Base-by-base conservation (phyloP, 2,113 vertebrate species). In the Larimichthys polyactis region DNA sequence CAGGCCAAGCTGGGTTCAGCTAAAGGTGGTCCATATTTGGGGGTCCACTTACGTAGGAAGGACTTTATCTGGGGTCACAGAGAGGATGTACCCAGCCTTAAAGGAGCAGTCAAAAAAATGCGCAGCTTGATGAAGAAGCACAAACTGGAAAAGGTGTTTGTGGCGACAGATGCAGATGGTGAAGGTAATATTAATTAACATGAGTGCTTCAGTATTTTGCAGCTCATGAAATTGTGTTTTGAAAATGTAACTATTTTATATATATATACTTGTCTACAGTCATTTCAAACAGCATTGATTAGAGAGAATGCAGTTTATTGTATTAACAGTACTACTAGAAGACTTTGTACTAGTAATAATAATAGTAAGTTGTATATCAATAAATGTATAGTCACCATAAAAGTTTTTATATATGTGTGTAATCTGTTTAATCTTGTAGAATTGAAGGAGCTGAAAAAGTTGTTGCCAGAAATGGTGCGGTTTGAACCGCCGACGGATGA, bases 51-150 rank as follows among this genome's bases (percentile, higher is more conserved):
- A 44, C 94, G 98, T 55, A 95, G 98, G 46, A 99, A 96, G 83
- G 98, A 99, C 87, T 99, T 99, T 48, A 94, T 99, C 87, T 99
- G 98, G 98, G 98, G 98, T 40, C 98, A 99, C 93, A 93, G 97
- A 90, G 96, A 97, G 49, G 98, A 99, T 0, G 96, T 99, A 12
- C 98, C 98, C 46, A 97, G 96, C 81, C 94, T 99, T 11, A 95
- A 93, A 19, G 96, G 95, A 15, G 97, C 97, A 0, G 97, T 94
- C 20, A 95, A 94, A 91, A 97, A 95, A 91, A 97, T 99, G 65
- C 96, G 27, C 44, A 96, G 94, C 87, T 95, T 99, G 55, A 92
- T 99, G 96, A 95, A 95, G 89, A 93, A 66, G 1, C 94, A 96
- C 75, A 94, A 94, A 81, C 95, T 99, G 19, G 82, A 95, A 24